Conservation (phyloP, 2,113 vertebrate genomes). For the Sceloporus tristichus region DNA sequence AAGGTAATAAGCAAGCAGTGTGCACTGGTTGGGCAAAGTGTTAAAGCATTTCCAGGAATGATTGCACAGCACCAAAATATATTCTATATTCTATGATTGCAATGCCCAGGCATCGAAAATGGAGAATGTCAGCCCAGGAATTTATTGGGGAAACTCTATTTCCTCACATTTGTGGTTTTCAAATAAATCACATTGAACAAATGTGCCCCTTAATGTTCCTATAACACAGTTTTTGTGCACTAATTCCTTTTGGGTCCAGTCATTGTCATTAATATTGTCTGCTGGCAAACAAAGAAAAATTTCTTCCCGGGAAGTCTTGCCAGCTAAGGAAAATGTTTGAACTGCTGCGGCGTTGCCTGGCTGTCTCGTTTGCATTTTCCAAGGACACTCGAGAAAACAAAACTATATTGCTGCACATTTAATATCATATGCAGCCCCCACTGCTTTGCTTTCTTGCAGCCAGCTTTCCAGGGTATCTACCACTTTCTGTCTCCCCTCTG, state of each 20-base stretch:
- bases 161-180: slow-evolving; percentile 66
- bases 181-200: slow-evolving; percentile 70
- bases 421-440: slow-evolving; percentile 62
- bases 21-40: neutral
- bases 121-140: slow-evolving; percentile 45
- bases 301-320: slow-evolving; percentile 65
- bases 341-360: slow-evolving; percentile 57
- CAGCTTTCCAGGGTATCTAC: slow-evolving; percentile 48
- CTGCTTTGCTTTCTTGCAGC: slow-evolving; percentile 46
- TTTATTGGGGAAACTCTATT: slow-evolving; percentile 65
- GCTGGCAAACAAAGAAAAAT: slow-evolving; percentile 67
- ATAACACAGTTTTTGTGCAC: slow-evolving; percentile 73
- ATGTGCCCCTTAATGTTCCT: slow-evolving; percentile 71
- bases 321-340: slow-evolving; percentile 69
- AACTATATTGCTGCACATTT: slow-evolving; percentile 65
- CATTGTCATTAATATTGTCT: slow-evolving; percentile 70
- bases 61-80: slow-evolving; percentile 31
- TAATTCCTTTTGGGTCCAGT: slow-evolving; percentile 70
- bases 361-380: slow-evolving; percentile 73
- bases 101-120: slow-evolving; percentile 44
- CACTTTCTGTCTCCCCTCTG: slow-evolving; percentile 58
- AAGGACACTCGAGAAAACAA: slow-evolving; percentile 74
- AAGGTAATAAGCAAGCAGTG: neutral
- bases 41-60: neutral
- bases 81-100: slow-evolving; percentile 52